phyloP scores from a whole-genome alignment of 1,140 invertebrate species.

The Propsilocerus akamusi region DNA sequence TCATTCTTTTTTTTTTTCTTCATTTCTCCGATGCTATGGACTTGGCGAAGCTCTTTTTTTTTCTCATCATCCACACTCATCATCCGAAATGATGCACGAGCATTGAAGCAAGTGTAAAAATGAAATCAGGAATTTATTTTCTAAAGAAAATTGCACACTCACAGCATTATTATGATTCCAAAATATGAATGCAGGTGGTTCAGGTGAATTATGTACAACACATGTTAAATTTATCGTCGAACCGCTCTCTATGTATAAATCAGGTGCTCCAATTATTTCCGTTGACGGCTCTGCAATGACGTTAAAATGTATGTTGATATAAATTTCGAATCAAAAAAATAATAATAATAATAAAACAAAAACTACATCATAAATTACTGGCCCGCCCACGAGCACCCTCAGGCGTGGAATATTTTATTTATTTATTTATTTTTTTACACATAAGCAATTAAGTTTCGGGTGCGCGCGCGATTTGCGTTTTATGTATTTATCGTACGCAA shows the following conservation, averaged over 20 bases:
- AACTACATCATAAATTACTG: too few species aligned
- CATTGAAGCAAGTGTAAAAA: neutral
- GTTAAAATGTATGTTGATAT: conserved; percentile 5
- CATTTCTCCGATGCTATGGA: neutral
- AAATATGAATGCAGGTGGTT: conserved; percentile 81
- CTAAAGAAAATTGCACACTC: too few species aligned
- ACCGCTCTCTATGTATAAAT: conserved; percentile 76
- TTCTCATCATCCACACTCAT: too few species aligned
- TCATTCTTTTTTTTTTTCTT: neutral
- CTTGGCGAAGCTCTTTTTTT: too few species aligned
- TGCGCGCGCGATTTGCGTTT: too few species aligned
- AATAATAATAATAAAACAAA: neutral
- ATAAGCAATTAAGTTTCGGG: too few species aligned
- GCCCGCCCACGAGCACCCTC: too few species aligned
- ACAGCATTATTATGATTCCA: conserved; percentile 84
- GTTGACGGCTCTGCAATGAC: conserved; percentile 65
- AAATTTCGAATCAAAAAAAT: neutral
- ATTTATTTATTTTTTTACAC: too few species aligned
- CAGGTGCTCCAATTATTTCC: conserved; percentile 72
- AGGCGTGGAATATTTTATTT: too few species aligned
- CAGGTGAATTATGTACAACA: conserved; percentile 71
- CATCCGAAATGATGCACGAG: neutral
- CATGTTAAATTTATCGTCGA: conserved; percentile 89
- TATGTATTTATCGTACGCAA: too few species aligned
- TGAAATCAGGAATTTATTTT: too few species aligned